Conservation (phyloP, 2,797 vertebrate species). For the Anas acuta region DNA sequence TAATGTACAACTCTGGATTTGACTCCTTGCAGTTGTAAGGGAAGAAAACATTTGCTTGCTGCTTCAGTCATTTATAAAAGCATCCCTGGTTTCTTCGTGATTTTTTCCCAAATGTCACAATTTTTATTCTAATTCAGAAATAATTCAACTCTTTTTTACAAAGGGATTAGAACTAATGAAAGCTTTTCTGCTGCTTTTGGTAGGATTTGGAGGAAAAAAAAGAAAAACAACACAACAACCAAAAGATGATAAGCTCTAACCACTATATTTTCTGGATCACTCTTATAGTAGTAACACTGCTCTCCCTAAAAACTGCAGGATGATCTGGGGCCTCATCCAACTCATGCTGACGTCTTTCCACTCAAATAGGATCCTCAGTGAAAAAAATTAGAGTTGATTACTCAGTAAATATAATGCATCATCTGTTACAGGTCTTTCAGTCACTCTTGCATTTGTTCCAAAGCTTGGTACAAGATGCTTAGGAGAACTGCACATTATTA, state of each 20-base stretch:
- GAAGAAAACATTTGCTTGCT: not conserved
- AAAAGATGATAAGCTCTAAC: not conserved
- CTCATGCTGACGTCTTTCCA: constrained; percentile 30
- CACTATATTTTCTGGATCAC: not conserved
- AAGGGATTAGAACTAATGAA: not conserved
- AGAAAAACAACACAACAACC: not conserved
- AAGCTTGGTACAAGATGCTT: not conserved
- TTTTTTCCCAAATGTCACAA: not conserved
- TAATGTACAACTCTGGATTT: not conserved
- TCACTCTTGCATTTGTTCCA: not conserved
- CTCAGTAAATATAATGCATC: not conserved
- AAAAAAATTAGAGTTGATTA: constrained; percentile 40
- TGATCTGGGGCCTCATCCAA: constrained; percentile 23
- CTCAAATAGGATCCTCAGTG: constrained; percentile 6
- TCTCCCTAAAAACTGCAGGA: not conserved
- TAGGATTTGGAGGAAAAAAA: not conserved
- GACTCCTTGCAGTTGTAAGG: not conserved
- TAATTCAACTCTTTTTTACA: not conserved
- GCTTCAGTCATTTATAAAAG: not conserved
- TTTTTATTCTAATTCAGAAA: not conserved
- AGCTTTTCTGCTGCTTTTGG: constrained; percentile 1
- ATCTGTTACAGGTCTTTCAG: not conserved
- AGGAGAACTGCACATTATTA: not conserved
- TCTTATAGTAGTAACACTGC: not conserved
- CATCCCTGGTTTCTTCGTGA: not conserved